These are phyloP conservation scores for Sebastes reedi DNA, from an alignment of 2,797 vertebrate genomes.

Conservation along the genomic window DNA sequence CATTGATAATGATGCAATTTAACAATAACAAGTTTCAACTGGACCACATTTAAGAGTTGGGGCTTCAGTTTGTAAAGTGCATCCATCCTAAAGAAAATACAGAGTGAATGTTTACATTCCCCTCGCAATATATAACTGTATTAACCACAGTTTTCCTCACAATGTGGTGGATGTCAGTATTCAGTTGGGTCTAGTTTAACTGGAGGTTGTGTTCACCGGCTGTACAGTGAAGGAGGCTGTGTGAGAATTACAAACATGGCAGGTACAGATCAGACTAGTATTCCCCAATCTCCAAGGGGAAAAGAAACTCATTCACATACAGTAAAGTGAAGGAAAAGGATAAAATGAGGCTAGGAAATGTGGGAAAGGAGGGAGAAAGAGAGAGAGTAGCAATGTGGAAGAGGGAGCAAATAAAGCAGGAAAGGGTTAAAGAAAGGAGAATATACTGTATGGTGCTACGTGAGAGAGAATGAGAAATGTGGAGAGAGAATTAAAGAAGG, in stretches of 20 bases:
- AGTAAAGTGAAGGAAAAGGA: background rate
- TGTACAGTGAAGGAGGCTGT: background rate
- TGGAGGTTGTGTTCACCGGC: background rate
- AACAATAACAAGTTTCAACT: background rate
- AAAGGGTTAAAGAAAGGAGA: background rate
- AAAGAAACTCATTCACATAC: background rate
- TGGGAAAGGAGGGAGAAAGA: background rate
- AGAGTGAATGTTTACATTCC: background rate
- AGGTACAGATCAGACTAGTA: background rate
- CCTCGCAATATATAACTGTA: background rate
- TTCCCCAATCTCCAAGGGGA: background rate
- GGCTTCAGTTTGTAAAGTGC: background rate
- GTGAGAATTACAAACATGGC: background rate
- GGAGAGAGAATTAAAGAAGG: background rate
- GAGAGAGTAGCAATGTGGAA: background rate
- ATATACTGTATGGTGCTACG: background rate
- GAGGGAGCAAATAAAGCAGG: slow-evolving; percentile 75
- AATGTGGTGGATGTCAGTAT: background rate
- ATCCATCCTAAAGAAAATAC: background rate
- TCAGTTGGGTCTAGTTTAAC: background rate
- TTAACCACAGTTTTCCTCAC: background rate
- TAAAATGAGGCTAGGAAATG: background rate
- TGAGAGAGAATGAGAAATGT: background rate
- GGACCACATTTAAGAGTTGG: background rate
- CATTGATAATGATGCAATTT: background rate